phyloP scores from a whole-genome alignment of 2,797 vertebrate genomes.

The Gila robusta region DNA sequence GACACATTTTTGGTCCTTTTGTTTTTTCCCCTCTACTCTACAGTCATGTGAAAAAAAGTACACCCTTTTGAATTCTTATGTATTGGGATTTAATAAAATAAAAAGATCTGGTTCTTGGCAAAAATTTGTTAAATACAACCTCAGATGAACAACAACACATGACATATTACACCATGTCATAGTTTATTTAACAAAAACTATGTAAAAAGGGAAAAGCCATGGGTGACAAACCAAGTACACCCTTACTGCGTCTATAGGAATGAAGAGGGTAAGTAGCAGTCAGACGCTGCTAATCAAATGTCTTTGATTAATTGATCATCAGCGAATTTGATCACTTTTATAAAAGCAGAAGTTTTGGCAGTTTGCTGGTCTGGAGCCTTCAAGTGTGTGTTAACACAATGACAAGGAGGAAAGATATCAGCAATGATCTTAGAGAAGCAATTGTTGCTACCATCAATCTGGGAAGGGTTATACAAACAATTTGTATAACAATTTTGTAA shows the following conservation, averaged over 20 bases:
- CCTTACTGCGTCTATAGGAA: no score
- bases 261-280: no score
- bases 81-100: neutral
- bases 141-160: neutral
- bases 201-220: no score
- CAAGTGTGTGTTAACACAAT: neutral
- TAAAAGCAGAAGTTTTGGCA: neutral
- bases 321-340: neutral
- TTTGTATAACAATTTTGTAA: no score
- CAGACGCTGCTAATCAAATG: no score
- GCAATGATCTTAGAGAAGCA: neutral
- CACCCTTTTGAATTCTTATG: neutral
- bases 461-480: no score
- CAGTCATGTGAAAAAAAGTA: neutral
- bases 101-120: neutral
- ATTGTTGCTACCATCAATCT: no score
- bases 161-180: neutral
- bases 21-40: neutral
- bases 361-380: neutral
- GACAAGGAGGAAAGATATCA: neutral
- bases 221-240: no score
- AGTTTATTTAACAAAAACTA: no score
- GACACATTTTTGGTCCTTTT: neutral
- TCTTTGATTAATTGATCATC: no score
- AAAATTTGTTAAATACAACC: neutral